Base-by-base conservation (phyloP, 2,888 invertebrate species). In the Tanytarsus gracilentus region DNA sequence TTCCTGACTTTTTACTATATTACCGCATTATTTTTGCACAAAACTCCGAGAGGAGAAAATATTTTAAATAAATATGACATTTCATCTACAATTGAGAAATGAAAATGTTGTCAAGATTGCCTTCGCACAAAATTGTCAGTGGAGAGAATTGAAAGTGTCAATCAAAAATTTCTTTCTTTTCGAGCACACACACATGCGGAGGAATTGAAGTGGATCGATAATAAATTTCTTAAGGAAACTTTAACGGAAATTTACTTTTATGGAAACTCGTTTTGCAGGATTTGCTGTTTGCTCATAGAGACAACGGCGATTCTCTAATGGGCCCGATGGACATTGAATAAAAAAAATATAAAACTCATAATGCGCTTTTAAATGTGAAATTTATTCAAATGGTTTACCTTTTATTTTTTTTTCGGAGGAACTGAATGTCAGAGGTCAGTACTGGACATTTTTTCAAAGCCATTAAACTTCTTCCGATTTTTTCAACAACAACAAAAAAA, bases 131-230 rank as follows among this genome's bases (percentile, higher is more conserved):
- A 18, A 51, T 48, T 58, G 58, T 58, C 58, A 48, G 14, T 4
- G 18, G 48, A 58, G 39, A 25, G 39, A 58, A 58, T 58, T 58
- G 58, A 58, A 58, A 58, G 39, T 58, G 58, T 58, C 58, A 58
- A 58, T 58, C 58, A 58, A 48, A 58, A 58, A 55, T 18, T 36
- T 33, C 33, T 33, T 33, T 33, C 33, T n/a, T 33, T 33, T 33
- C n/a, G 29, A 58, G 21, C 30, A 18, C 8, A 55, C 25, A 39
- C 8, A n/a, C 25, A 55, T 36, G 33, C 11, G 5, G 5, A 44
- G 11, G 18, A 44, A 44, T 44, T 23, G 44, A 44, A 44, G 44
- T 33, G 44, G 23, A 44, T 44, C 40, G 40, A 44, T 44, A 44
- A 33, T 33, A 33, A 44, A 21, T 44, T 44, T 21, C 23, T 21